Base-by-base conservation (phyloP, 2,797 vertebrate genomes). In the Cryptoblepharus egeriae region DNA sequence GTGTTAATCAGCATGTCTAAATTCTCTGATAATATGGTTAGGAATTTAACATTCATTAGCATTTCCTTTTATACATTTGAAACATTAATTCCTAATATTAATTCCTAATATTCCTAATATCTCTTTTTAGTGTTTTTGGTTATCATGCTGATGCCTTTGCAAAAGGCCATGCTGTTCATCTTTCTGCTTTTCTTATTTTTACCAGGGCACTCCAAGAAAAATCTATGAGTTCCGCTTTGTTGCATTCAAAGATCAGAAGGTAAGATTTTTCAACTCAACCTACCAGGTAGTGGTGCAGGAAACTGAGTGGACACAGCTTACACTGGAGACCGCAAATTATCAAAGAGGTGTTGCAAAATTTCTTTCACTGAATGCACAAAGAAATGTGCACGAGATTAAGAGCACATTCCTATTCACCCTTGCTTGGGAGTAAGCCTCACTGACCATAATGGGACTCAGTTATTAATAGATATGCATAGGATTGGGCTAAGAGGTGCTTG, bases 221-320 rank as follows among this genome's bases (percentile, higher is more conserved):
- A 89, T 89, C 81, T 91, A 92, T 57, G 24, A 68, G 28, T 83
- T 85, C 69, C 85, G 37, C 65, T 94, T 94, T 82, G 92, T 1
- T 82, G 89, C 89, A 61, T 74, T 85, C 0, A 79, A 87, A 1
- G 79, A 45, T 60, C 81, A 86, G 81, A 88, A 93, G 91, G 90
- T 90, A 76, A 89, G 91, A 82, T 82, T 86, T 79, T 74, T 80
- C 78, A 85, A 42, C 26, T 84, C 39, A n/a, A 18, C 79, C 60
- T 69, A 81, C 78, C 61, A 77, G 61, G 1, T 60, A 45, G 11
- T 63, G 30, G 12, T 63, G 75, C 73, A n/a, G 83, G 8, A 60
- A 16, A 18, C 13, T 22, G 64, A 4, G 30, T 5, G 3, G 75
- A 35, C 52, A 60, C 75, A 37, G 76, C 30, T 20, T 71, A 86